phyloP scores from a whole-genome alignment of 2,797 vertebrate species.

The Poecilia picta region DNA sequence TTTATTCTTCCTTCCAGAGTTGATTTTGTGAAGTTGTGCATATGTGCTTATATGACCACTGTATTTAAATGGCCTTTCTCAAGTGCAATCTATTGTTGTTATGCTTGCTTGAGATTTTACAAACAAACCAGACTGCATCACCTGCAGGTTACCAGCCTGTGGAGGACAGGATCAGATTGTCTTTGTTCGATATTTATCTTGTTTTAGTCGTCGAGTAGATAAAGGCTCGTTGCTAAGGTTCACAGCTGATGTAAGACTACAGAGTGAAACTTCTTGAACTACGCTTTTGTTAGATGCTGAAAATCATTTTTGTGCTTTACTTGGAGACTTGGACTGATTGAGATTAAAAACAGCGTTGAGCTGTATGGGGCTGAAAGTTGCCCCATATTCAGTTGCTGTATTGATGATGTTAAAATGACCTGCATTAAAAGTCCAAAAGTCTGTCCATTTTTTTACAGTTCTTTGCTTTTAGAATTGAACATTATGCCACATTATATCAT shows the following conservation, averaged over 20 bases:
- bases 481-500: neutral
- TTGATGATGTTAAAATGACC: neutral
- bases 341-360: neutral
- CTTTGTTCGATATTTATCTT: neutral
- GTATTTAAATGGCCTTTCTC: neutral
- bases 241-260: neutral
- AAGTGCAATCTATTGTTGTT: neutral
- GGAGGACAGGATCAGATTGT: neutral
- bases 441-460: neutral
- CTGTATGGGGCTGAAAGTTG: neutral
- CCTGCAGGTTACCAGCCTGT: neutral
- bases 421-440: neutral
- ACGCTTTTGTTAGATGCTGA: neutral
- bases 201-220: neutral
- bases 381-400: neutral
- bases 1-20: neutral
- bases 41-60: neutral
- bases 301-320: neutral
- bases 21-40: neutral
- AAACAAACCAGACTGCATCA: neutral
- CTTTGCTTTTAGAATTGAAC: neutral
- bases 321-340: neutral
- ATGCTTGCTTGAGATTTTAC: neutral
- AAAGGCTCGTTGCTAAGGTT: neutral
- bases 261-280: neutral